These are phyloP conservation scores for Formica aserva DNA, from an alignment of 2,888 invertebrate genomes.

Conservation along the genomic window DNA sequence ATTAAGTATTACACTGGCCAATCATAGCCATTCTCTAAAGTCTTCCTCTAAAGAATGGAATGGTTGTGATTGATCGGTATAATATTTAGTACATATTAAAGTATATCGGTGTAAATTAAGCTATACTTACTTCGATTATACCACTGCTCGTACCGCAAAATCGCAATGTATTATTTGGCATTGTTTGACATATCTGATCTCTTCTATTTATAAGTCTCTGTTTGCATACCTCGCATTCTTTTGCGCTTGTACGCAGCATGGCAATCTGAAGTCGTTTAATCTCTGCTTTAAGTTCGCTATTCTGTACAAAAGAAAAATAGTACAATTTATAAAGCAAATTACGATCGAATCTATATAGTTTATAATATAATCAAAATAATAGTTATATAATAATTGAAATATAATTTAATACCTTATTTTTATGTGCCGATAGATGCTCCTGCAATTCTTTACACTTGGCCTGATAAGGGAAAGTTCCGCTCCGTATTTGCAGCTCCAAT, in stretches of 20 bases:
- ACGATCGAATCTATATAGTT: background rate
- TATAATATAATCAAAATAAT: background rate
- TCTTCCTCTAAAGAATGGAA: too few species aligned
- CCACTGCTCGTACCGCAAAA: conserved; percentile 75
- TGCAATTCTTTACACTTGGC: conserved; percentile 80
- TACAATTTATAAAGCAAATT: conserved; percentile 1
- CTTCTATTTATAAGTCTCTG: conserved; percentile 71
- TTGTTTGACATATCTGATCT: conserved; percentile 77
- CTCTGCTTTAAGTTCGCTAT: conserved; percentile 64
- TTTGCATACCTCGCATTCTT: conserved; percentile 77
- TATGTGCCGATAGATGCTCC: conserved; percentile 71
- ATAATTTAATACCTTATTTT: conserved; percentile 73
- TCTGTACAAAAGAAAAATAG: conserved; percentile 49
- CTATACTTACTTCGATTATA: conserved; percentile 75
- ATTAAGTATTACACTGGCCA: too few species aligned
- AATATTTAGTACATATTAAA: too few species aligned
- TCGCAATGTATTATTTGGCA: conserved; percentile 66
- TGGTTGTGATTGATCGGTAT: too few species aligned
- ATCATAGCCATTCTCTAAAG: too few species aligned
- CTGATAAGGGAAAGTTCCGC: conserved; percentile 79
- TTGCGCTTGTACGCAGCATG: conserved; percentile 67
- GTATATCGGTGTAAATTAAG: too few species aligned
- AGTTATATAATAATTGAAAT: background rate
- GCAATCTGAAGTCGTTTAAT: conserved; percentile 71
- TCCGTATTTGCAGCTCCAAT: conserved; percentile 79